Conservation (phyloP, 2,113 vertebrate genomes). For the Muntiacus muntjak region DNA sequence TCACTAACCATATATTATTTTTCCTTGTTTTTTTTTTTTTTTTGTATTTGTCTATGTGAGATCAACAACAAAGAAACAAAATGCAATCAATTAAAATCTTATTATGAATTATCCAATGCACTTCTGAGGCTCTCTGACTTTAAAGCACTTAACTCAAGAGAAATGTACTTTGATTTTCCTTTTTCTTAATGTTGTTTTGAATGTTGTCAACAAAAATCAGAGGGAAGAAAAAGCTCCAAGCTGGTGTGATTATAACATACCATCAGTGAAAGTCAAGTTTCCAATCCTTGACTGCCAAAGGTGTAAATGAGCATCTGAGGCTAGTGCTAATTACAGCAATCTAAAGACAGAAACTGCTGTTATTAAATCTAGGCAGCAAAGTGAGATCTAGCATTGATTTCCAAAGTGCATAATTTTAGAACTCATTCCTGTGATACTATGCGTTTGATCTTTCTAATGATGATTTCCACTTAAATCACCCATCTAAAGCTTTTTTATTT, state of each 20-base stretch:
- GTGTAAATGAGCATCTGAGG: constrained; percentile 77
- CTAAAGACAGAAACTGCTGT: constrained; percentile 62
- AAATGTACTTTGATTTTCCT: constrained; percentile 5
- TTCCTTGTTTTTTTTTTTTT: not conserved
- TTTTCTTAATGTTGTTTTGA: not conserved
- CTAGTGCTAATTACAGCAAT: constrained; percentile 67
- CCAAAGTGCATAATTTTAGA: constrained; percentile 69
- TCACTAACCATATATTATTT: not conserved
- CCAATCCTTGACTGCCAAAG: constrained; percentile 58
- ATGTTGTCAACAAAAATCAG: constrained; percentile 34
- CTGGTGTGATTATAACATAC: constrained; percentile 67
- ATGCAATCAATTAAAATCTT: not conserved
- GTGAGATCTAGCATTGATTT: constrained; percentile 45
- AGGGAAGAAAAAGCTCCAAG: constrained; percentile 28
- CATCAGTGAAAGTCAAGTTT: constrained; percentile 62
- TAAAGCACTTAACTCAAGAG: not conserved
- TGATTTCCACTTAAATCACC: constrained; percentile 54
- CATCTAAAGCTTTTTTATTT: not conserved
- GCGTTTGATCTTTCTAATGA: constrained; percentile 48
- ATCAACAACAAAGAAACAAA: not conserved
- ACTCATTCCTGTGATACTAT: not conserved
- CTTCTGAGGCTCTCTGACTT: not conserved
- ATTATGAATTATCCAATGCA: not conserved
- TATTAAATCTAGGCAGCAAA: constrained; percentile 55
- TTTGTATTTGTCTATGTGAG: not conserved